Evolutionary conservation across 2,797 vertebrate species (phyloP).

Genomic region (Pangasius mekongensis): DNA sequence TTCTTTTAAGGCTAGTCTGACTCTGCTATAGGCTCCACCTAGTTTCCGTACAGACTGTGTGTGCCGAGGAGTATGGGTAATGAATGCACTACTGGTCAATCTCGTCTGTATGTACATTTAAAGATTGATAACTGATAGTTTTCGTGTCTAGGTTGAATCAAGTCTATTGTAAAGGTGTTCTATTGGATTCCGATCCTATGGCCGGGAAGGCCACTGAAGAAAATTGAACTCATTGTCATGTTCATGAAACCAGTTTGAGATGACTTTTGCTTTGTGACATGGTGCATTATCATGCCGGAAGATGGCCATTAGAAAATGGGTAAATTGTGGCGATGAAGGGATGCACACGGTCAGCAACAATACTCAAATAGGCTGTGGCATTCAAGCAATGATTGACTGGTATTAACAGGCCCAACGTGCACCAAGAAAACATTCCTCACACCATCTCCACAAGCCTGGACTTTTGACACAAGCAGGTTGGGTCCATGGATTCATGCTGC

Average conservation of each 20-base stretch:
- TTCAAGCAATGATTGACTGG: neutral
- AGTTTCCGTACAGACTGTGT: neutral
- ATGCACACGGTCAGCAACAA: neutral
- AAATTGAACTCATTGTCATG: neutral
- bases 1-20: conserved; percentile 2
- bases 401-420: neutral
- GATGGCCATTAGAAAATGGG: neutral
- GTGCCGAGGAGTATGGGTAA: conserved; percentile 20
- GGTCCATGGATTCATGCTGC: neutral
- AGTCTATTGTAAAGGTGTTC: neutral
- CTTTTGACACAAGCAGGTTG: neutral
- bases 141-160: neutral
- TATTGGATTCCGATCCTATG: neutral
- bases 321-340: neutral
- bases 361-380: neutral
- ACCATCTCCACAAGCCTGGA: neutral
- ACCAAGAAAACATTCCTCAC: neutral
- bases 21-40: conserved; percentile 21
- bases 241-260: neutral
- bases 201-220: neutral
- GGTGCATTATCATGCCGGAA: neutral
- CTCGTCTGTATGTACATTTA: neutral
- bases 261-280: neutral
- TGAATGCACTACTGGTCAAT: neutral
- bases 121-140: neutral